A percentile compares a stretch with the other conserved stretches of the same genome.
Conservation (phyloP, 1,140 invertebrate genomes). For the Hestina assimilis region DNA sequence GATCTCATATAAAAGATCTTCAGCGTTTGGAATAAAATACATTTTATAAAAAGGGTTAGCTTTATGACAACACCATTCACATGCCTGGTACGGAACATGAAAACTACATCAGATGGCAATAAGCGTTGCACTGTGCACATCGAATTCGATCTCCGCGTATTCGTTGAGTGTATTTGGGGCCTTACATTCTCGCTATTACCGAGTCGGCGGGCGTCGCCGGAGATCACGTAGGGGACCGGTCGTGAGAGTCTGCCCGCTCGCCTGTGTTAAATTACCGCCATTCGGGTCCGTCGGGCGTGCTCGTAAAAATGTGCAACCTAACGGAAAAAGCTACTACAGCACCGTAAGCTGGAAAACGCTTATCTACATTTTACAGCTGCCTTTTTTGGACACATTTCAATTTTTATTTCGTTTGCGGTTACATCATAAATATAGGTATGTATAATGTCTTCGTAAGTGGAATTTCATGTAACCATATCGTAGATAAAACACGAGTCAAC, state of each 20-base stretch:
- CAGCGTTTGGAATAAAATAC: too few species aligned
- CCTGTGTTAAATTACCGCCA: slow-evolving; percentile 49
- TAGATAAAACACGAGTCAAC: too few species aligned
- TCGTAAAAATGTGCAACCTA: slow-evolving; percentile 45
- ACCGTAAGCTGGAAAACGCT: slow-evolving; percentile 23
- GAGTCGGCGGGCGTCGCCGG: slow-evolving; percentile 50
- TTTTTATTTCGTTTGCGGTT: slow-evolving; percentile 16
- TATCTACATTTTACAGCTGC: slow-evolving; percentile 28
- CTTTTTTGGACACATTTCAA: slow-evolving; percentile 25
- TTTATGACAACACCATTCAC: neutral
- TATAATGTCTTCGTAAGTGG: too few species aligned
- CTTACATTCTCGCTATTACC: slow-evolving; percentile 38
- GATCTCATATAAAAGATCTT: too few species aligned
- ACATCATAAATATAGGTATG: slow-evolving; percentile 2
- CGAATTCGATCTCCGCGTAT: neutral
- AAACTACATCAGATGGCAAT: slow-evolving; percentile 16
- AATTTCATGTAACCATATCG: too few species aligned
- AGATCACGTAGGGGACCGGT: slow-evolving; percentile 60
- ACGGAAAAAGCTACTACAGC: slow-evolving; percentile 35
- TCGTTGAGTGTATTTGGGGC: slow-evolving; percentile 11
- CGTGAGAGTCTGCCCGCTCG: slow-evolving; percentile 23
- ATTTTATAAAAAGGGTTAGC: too few species aligned
- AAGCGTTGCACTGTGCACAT: neutral
- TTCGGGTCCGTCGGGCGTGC: slow-evolving; percentile 25
- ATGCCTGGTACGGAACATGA: slow-evolving; percentile 2